Evolutionary conservation across 2,113 vertebrate genomes (phyloP), one percentile per base, ranked within the genome.

Genomic region (Electrona antarctica): DNA sequence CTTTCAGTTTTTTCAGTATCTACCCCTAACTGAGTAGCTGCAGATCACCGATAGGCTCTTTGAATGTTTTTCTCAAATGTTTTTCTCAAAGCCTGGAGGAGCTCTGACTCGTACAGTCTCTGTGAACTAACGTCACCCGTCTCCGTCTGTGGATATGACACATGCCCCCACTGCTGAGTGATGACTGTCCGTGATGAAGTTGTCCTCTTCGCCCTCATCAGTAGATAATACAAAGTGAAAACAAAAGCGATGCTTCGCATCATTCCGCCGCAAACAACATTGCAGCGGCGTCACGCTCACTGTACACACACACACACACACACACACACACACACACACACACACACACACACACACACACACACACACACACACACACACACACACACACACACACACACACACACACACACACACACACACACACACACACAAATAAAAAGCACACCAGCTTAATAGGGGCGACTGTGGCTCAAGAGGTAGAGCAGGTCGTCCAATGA

Each of bases 361-460:
- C n/a, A n/a, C n/a, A n/a, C n/a, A n/a, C n/a, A n/a, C n/a, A n/a
- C n/a, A n/a, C n/a, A n/a, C n/a, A n/a, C n/a, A n/a, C n/a, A n/a
- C n/a, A n/a, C n/a, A n/a, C n/a, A n/a, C n/a, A n/a, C n/a, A n/a
- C n/a, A n/a, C n/a, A n/a, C n/a, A n/a, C n/a, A n/a, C n/a, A n/a
- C n/a, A n/a, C n/a, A n/a, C n/a, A n/a, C n/a, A n/a, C n/a, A n/a
- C n/a, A n/a, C n/a, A n/a, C n/a, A n/a, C n/a, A n/a, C n/a, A n/a
- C n/a, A n/a, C n/a, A n/a, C n/a, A n/a, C n/a, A n/a, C n/a, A n/a
- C n/a, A n/a, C n/a, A n/a, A n/a, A n/a, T n/a, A 47, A 1, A 61
- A 77, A 62, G 21, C 49, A 65, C 45, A 56, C 2, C 10, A 13
- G 67, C 7, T 56, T n/a, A 15, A 69, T 50, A 68, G n/a, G n/a